Base-by-base conservation (phyloP, 1,140 invertebrate species). In the Colletes gigas region DNA sequence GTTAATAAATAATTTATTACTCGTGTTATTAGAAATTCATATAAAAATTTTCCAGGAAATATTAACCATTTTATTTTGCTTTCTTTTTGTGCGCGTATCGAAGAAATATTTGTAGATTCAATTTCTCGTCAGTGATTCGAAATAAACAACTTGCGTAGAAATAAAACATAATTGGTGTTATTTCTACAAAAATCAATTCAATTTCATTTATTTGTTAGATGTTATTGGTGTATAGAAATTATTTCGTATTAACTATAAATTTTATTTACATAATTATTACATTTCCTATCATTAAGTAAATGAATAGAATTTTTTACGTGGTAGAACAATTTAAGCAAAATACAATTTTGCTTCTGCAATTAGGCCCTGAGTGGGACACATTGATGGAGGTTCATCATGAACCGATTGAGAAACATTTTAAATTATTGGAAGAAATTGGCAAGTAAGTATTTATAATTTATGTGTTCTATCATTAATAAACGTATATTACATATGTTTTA, bases 391-490 rank as follows among this genome's bases (percentile, higher is more conserved):
- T 94, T 93, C 92, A 94, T 68, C 93, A 94, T 85, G 94, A 95
- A 83, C 92, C 94, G 41, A 95, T 95, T 87, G 95, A 95, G 89
- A 93, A 94, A 77, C 93, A 94, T 86, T 95, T 95, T 89, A 94
- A 95, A 78, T 88, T 95, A 41, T 92, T 94, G 62, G 95, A 95
- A 89, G 94, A 95, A 89, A 95, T 95, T 90, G 95, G 95, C 86
- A 95, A 95, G 95, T 95, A 90, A 93, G 94, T 93, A 7, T 19
- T 52, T 50, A 12, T 9, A 69, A 77, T 47, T 60, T 9, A 15
- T 1, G 50, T 7, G 14, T 19, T 47, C 10, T 41, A 50, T 57
- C 52, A 55, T n/a, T 55, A 15, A 62, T 9, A 41, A 54, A 69
- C 8, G 10, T 50, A 12, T 71, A 30, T 30, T 30, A 12, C 52